Evolutionary conservation across 2,888 invertebrate genomes (phyloP).

Genomic region (Aspidapion aeneum): DNA sequence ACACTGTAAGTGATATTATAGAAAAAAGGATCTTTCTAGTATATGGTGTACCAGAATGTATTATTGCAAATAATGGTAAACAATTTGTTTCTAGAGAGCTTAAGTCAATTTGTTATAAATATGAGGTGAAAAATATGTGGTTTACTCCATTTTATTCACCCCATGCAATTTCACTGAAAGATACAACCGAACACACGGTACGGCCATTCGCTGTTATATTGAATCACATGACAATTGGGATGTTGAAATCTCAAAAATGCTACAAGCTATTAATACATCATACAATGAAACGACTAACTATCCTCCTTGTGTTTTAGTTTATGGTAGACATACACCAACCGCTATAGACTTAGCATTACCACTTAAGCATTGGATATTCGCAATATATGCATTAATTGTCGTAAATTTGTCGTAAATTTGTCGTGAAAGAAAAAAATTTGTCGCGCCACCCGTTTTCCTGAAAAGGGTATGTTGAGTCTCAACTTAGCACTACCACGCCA

Average conservation of each 20-base stretch:
- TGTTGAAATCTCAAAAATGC: background rate
- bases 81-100: background rate
- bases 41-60: background rate
- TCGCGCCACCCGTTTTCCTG: no score
- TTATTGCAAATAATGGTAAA: background rate
- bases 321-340: background rate
- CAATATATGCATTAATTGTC: no score
- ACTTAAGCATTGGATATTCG: no score
- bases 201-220: background rate
- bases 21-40: background rate
- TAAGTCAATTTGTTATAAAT: background rate
- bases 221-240: background rate
- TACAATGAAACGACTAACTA: background rate
- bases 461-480: no score
- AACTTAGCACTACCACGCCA: no score
- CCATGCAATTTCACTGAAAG: background rate
- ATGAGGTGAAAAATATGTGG: no score
- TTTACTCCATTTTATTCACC: no score
- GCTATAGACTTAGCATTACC: no score
- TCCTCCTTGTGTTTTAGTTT: background rate
- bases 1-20: background rate
- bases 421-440: no score
- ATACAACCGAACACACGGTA: background rate
- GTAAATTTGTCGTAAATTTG: no score
- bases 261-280: background rate